These are phyloP conservation scores for Kryptopterus vitreolus DNA, from an alignment of 2,797 vertebrate species.

Conservation along the genomic window DNA sequence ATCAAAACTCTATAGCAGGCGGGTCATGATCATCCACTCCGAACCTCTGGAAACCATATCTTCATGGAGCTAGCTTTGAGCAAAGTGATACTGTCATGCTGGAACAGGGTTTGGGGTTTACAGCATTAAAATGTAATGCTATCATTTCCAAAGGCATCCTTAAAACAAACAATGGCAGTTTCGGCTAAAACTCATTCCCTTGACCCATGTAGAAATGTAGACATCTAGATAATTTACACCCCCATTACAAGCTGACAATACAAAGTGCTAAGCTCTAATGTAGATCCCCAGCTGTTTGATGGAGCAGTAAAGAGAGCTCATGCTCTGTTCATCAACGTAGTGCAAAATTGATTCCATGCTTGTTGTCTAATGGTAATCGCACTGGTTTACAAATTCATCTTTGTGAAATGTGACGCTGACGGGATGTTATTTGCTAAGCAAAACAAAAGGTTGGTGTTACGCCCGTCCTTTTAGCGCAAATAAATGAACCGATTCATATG, in stretches of 20 bases:
- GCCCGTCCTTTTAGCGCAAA: background rate
- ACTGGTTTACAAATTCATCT: background rate
- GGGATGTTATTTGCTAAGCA: background rate
- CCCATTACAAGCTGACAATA: background rate
- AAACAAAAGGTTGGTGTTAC: background rate
- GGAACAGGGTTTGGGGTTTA: too few relatives aligned
- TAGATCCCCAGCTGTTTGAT: constrained; percentile 16
- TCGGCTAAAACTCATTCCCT: background rate
- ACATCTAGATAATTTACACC: background rate
- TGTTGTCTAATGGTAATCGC: constrained; percentile 6
- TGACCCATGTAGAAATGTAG: background rate
- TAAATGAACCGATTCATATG: background rate
- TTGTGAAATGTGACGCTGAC: constrained; percentile 1
- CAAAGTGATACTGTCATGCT: too few relatives aligned
- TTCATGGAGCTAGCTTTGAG: too few relatives aligned
- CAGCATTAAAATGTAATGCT: too few relatives aligned
- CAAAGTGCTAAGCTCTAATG: too few relatives aligned
- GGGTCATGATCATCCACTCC: too few relatives aligned
- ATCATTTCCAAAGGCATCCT: too few relatives aligned
- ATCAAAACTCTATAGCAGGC: too few relatives aligned
- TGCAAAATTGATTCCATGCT: constrained; percentile 32
- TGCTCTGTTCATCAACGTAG: constrained; percentile 26
- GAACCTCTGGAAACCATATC: too few relatives aligned
- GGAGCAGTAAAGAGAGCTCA: constrained; percentile 24
- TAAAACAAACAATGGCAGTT: too few relatives aligned